phyloP scores from a whole-genome alignment of 2,113 vertebrate genomes.

The Tenrec ecaudatus region DNA sequence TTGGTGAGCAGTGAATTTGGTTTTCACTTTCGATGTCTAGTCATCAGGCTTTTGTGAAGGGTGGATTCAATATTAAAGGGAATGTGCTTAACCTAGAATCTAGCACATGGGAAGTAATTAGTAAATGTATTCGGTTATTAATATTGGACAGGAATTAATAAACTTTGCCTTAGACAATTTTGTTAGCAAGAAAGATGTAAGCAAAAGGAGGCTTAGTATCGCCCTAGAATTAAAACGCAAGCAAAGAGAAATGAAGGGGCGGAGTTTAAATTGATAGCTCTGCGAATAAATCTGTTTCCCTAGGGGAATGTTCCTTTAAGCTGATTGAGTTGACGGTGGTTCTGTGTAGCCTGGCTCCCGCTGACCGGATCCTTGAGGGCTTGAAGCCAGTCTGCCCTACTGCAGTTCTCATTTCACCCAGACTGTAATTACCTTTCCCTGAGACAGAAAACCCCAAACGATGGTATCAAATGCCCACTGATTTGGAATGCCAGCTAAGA shows the following conservation, averaged over 20 bases:
- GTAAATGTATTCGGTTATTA: not conserved
- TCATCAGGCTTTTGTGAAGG: conserved; percentile 21
- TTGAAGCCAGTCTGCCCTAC: conserved; percentile 63
- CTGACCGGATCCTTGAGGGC: conserved; percentile 60
- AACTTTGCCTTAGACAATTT: too few species aligned
- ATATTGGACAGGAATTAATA: too few species aligned
- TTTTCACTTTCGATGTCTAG: not conserved
- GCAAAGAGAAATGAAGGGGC: conserved; percentile 49
- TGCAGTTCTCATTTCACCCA: conserved; percentile 70
- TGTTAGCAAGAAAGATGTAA: not conserved
- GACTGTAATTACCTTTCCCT: conserved; percentile 70
- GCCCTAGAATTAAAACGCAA: conserved; percentile 58
- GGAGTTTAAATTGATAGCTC: conserved; percentile 24
- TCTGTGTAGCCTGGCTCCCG: conserved; percentile 56
- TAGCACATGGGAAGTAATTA: not conserved
- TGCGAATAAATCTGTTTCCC: conserved; percentile 71
- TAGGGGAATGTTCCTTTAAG: conserved; percentile 74
- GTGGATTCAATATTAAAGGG: not conserved
- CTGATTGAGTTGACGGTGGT: conserved; percentile 51
- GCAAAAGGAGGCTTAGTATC: not conserved
- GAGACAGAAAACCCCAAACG: conserved; percentile 75
- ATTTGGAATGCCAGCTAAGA: conserved; percentile 60
- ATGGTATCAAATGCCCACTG: conserved; percentile 36
- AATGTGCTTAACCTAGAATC: not conserved
- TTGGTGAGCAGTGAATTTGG: too few species aligned